These are phyloP conservation scores for Poecile montanus DNA, from an alignment of 2,797 vertebrate species.

Conservation along the genomic window DNA sequence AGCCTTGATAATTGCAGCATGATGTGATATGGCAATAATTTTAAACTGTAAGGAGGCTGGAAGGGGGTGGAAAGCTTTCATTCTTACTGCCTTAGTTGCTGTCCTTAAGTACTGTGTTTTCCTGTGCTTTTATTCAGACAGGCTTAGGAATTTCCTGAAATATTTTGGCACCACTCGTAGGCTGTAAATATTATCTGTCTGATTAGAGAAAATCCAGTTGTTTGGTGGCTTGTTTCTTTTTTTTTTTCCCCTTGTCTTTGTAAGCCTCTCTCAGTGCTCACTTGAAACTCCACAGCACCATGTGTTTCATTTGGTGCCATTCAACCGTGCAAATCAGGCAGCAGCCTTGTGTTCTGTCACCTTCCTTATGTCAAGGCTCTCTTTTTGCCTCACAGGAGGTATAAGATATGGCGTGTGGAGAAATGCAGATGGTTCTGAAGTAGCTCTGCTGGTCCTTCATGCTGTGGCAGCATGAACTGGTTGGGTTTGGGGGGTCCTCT, in stretches of 20 bases:
- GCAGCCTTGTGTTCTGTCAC: background rate
- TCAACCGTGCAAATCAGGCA: background rate
- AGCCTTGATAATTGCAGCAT: conserved; percentile 45
- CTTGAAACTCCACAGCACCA: background rate
- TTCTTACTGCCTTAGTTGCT: conserved; percentile 14
- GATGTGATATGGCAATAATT: conserved; percentile 26
- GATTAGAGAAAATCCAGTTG: conserved; percentile 61
- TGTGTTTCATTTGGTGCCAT: conserved; percentile 8
- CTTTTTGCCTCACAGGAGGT: background rate
- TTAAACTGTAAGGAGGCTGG: conserved; percentile 24
- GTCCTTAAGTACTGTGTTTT: conserved; percentile 48
- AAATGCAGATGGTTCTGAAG: conserved; percentile 2
- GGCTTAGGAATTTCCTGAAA: conserved; percentile 62
- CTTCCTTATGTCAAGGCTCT: conserved; percentile 3
- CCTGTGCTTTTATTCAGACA: conserved; percentile 53
- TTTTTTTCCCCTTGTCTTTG: background rate
- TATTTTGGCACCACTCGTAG: conserved; percentile 49
- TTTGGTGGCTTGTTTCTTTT: background rate
- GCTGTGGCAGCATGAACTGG: background rate
- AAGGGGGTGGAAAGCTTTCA: conserved; percentile 34
- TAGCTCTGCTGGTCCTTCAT: background rate
- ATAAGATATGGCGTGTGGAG: background rate
- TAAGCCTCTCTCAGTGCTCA: background rate
- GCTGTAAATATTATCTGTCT: conserved; percentile 65
- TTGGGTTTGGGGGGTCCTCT: fast-evolving